Conservation (phyloP, 2,797 vertebrate genomes). For the Buphagus erythrorhynchus region DNA sequence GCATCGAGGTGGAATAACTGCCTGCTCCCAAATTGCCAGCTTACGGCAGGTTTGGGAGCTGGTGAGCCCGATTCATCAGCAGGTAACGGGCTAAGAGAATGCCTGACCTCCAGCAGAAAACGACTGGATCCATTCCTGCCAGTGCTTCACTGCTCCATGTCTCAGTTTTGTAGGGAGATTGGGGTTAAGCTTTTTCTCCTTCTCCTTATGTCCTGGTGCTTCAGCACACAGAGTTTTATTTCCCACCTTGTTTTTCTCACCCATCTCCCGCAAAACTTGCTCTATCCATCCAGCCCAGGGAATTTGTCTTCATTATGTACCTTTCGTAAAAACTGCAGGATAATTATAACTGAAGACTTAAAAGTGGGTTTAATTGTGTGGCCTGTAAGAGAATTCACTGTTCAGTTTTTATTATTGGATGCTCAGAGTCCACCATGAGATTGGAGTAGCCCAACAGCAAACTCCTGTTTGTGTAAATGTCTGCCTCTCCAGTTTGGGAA, state of each 20-base stretch:
- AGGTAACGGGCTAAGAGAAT: neutral
- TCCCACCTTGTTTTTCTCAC: neutral
- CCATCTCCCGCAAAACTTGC: neutral
- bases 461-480: neutral
- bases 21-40: neutral
- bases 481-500: neutral
- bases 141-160: neutral
- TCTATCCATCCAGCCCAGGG: neutral
- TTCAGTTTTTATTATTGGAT: neutral
- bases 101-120: constrained; percentile 12
- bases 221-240: neutral
- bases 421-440: neutral
- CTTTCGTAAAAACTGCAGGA: neutral
- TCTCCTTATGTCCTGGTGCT: neutral
- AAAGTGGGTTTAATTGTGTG: neutral
- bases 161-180: neutral
- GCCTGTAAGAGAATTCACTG: neutral
- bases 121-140: neutral
- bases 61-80: neutral
- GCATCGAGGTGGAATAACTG: neutral
- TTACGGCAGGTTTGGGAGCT: neutral
- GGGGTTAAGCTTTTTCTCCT: neutral
- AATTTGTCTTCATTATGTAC: neutral
- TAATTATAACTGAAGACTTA: neutral
- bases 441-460: neutral